Evolutionary conservation across 1,140 invertebrate genomes (phyloP), one percentile per base, ranked within the genome.

Genomic region (Hylyphantes graminicola): DNA sequence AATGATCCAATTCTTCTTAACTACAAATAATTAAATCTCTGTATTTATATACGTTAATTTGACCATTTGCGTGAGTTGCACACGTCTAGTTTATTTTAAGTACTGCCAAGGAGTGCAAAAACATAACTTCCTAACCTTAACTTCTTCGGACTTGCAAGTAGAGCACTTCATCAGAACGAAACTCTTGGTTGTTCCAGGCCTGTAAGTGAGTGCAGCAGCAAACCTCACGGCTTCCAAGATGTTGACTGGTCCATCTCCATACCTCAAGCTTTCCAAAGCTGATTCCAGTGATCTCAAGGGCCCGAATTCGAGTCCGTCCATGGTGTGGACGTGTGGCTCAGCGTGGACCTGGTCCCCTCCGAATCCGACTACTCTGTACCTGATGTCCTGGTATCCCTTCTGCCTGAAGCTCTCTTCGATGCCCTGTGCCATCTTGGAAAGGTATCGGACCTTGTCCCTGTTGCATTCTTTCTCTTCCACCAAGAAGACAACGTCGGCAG

Each of bases 381-480:
- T 93, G 78, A 90, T 91, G 64, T 89, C 86, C 6, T 61, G 86
- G 13, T 91, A 85, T 4, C 87, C 89, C 77, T 88, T 80, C 35
- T 87, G 87, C 21, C 61, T 87, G 12, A 91, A 84, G 7, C 88
- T 89, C 13, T 87, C 86, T 70, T 91, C 90, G 19, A 92, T 82
- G 12, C 86, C 67, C 51, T 88, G 86, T 12, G 89, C 87, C 9
- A 90, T 74, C 53, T 86, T 87, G 6, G 84, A 70, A 48, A 88
- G 79, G 8, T 90, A 87, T 17, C 88, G 70, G 17, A 80, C 91
- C 2, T 94, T 89, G 85, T 94, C 92, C 59, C 90, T 90, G 89
- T 97, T 97, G 88, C 96, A 97, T 4, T 90, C 89, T 87, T 95
- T 95, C 6, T 95, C 94, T 89, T 97, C 96, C 0, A 97, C 92